A percentile compares a stretch with the other conserved stretches of the same genome.
These are phyloP conservation scores for Clarias platycephalus DNA, from an alignment of 2,797 vertebrate species.

Conservation along the genomic window DNA sequence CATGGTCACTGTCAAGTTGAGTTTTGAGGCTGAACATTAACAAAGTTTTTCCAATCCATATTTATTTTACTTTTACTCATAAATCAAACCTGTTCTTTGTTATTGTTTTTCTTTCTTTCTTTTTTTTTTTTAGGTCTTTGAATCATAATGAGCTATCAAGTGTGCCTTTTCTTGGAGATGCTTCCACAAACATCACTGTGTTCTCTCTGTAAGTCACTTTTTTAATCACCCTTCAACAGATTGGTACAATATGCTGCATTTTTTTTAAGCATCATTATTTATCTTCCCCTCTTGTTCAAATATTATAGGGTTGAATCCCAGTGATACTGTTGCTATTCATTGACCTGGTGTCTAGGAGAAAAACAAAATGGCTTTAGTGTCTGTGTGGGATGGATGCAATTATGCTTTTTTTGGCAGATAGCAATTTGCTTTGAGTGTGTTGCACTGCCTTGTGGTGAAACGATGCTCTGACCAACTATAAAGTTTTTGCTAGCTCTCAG, in stretches of 20 bases:
- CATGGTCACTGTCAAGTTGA: too few relatives aligned
- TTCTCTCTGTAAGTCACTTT: slow-evolving; percentile 87
- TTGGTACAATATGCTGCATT: not conserved
- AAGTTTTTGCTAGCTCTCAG: not conserved
- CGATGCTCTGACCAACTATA: not conserved
- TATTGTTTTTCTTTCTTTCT: slow-evolving; percentile 11
- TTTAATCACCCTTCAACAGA: not conserved
- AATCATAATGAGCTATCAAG: slow-evolving; percentile 91
- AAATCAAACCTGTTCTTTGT: slow-evolving; percentile 35
- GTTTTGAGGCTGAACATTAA: not conserved
- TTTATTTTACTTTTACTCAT: not conserved
- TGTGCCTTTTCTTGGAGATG: slow-evolving; percentile 87
- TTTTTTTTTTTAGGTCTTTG: slow-evolving; percentile 79
- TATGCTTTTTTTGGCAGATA: too few relatives aligned
- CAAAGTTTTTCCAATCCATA: not conserved
- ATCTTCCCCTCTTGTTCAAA: not conserved
- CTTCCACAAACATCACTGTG: slow-evolving; percentile 85
- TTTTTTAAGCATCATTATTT: not conserved
- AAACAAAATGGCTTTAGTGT: not conserved
- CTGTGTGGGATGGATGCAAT: not conserved
- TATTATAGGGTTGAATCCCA: not conserved
- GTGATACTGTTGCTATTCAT: not conserved
- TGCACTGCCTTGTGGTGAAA: not conserved
- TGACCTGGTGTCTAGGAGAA: not conserved
- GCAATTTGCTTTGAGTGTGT: not conserved